phyloP scores from a whole-genome alignment of 1,140 invertebrate species.

The Trichonephila clavata region DNA sequence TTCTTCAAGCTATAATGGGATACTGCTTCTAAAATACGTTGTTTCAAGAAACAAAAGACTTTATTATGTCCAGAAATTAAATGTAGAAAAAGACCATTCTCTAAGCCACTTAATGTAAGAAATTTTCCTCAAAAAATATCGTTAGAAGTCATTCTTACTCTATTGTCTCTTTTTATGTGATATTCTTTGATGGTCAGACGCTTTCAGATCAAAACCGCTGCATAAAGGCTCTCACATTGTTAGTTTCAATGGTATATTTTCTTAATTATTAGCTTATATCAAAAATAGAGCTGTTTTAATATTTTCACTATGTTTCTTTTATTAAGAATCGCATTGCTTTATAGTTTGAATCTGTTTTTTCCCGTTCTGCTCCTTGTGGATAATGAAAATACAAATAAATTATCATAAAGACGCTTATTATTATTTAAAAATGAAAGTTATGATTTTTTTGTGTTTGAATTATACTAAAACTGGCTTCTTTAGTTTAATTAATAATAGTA shows the following conservation, averaged over 20 bases:
- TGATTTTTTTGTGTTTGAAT: too few species aligned
- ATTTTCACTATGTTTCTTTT: neutral
- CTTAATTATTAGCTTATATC: neutral
- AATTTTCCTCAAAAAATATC: slow-evolving; percentile 29
- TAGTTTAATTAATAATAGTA: too few species aligned
- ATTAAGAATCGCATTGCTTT: too few species aligned
- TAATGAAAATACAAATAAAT: too few species aligned
- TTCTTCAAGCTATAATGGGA: slow-evolving; percentile 50
- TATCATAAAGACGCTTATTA: too few species aligned
- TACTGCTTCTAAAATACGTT: neutral
- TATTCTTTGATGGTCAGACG: neutral
- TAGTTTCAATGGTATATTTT: neutral
- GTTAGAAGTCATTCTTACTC: neutral
- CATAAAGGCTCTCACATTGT: neutral
- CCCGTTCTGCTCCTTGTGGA: too few species aligned
- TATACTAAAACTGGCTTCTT: too few species aligned
- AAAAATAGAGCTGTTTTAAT: neutral
- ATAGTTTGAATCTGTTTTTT: too few species aligned
- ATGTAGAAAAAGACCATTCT: slow-evolving; percentile 58
- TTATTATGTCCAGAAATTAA: slow-evolving; percentile 44
- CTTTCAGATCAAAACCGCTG: neutral
- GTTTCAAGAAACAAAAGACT: slow-evolving; percentile 49
- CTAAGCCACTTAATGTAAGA: slow-evolving; percentile 36
- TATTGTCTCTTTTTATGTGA: slow-evolving; percentile 17
- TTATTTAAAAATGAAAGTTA: too few species aligned